Evolutionary conservation across 2,113 vertebrate genomes (phyloP).

Genomic region (Corydoras sp.): DNA sequence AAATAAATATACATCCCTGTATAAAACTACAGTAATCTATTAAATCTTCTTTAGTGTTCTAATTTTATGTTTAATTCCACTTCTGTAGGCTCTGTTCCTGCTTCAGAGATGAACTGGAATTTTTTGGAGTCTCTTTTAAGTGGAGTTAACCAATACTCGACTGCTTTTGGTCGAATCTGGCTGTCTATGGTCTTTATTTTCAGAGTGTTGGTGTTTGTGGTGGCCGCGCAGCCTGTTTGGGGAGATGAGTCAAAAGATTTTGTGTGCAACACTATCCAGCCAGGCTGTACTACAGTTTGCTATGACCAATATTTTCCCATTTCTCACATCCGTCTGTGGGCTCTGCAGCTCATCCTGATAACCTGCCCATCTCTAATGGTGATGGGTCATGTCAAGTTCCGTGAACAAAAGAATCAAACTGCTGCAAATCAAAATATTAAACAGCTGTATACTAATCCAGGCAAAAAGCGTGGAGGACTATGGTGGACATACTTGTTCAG

Average conservation of each 20-base stretch:
- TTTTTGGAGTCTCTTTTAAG: constrained; percentile 70
- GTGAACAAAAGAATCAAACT: constrained; percentile 73
- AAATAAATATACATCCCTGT: no score
- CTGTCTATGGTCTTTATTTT: constrained; percentile 90
- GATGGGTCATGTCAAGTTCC: constrained; percentile 82
- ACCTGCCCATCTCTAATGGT: constrained; percentile 90
- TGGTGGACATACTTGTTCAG: constrained; percentile 93
- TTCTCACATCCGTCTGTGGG: constrained; percentile 91
- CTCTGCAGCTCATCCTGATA: constrained; percentile 91
- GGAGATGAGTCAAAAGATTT: constrained; percentile 84
- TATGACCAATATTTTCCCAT: constrained; percentile 84
- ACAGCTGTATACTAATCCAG: constrained; percentile 63
- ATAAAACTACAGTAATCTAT: no score
- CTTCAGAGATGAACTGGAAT: constrained; percentile 81
- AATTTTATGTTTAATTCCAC: no score
- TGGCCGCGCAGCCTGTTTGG: constrained; percentile 86
- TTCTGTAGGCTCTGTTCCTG: not conserved
- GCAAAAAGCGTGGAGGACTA: constrained; percentile 83
- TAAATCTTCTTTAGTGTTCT: no score
- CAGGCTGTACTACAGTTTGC: constrained; percentile 85
- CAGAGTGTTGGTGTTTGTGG: constrained; percentile 84
- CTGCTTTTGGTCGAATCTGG: constrained; percentile 85
- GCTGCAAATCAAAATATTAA: not conserved
- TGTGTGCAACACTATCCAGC: constrained; percentile 84
- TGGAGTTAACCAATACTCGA: constrained; percentile 89